Evolutionary conservation across 2,797 vertebrate species (phyloP), one percentile per base, ranked within the genome.

Genomic region (Gymnothorax reevesii): DNA sequence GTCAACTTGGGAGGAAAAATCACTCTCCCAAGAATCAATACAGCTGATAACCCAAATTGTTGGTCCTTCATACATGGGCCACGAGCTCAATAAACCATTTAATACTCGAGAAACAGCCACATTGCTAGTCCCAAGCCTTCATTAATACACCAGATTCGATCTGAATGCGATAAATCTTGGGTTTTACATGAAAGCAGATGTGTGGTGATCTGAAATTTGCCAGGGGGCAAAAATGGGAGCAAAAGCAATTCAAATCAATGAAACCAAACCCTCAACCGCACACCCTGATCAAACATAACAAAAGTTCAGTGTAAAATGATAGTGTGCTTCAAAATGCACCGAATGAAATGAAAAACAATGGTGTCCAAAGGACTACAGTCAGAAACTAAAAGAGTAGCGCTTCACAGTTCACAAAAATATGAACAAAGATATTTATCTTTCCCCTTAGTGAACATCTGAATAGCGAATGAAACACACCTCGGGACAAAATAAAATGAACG

Each of bases 11-110:
- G 60, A 83, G 25, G 27, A 33, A 33, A 85, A 82, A 62, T 69
- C 7, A 13, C 33, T 27, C n/a, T 57, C 79, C 6, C 13, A 64
- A 33, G 22, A 57, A 15, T 1, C 22, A 0, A 17, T 33, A 62
- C 25, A 62, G 52, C 10, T 80, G 77, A 80, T 52, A 80, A 7
- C 15, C 75, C 73, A 52, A 12, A 52, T 52, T 62, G 22, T 84
- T 62, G 69, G 62, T 49, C 66, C 73, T 49, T 57, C 84, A 49
- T 22, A 84, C 10, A 27, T 83, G 83, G 62, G 20, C 69, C n/a
- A 52, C 49, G 7, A 20, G 27, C 64, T 69, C 33, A 25, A 42
- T 7, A 69, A 27, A 60, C 64, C 49, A 64, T 60, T 6, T 1
- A 49, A n/a, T 20, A 69, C 25, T 62, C 20, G 33, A 17, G 80